Conservation (phyloP, 1,140 invertebrate genomes). For the Venustaconcha ellipsiformis region DNA sequence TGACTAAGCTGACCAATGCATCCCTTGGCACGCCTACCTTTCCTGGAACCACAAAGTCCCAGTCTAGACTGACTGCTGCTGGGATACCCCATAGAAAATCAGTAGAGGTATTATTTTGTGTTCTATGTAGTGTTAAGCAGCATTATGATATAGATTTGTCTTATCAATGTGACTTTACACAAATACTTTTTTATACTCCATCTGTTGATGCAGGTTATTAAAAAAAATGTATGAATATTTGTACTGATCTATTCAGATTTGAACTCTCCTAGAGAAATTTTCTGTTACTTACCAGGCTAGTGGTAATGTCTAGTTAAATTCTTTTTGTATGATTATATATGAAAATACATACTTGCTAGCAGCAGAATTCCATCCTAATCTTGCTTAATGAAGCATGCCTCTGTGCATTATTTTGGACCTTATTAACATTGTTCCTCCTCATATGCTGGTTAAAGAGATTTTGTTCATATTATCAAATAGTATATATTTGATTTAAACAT, state of each 20-base stretch:
- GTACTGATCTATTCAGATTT: too few species aligned
- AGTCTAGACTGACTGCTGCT: slow-evolving; percentile 44
- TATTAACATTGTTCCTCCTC: too few species aligned
- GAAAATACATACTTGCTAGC: too few species aligned
- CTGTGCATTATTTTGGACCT: too few species aligned
- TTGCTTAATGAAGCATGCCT: too few species aligned
- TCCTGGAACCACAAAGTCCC: slow-evolving; percentile 24
- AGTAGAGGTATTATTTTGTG: slow-evolving; percentile 19
- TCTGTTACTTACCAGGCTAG: too few species aligned
- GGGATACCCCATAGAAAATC: slow-evolving; percentile 29
- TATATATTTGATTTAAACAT: too few species aligned
- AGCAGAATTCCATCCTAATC: too few species aligned
- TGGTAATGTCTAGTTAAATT: background rate
- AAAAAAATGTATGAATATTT: background rate
- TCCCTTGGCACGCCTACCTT: slow-evolving; percentile 29
- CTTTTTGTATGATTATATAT: background rate
- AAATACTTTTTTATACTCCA: background rate
- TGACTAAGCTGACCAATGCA: slow-evolving; percentile 45
- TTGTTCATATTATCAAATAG: too few species aligned
- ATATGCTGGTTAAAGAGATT: too few species aligned
- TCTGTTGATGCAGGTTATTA: background rate
- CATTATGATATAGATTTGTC: background rate
- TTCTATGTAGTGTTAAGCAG: background rate
- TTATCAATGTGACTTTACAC: background rate
- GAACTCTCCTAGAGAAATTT: too few species aligned